These are phyloP conservation scores for Dromas ardeola DNA, from an alignment of 2,113 vertebrate genomes.

Conservation along the genomic window DNA sequence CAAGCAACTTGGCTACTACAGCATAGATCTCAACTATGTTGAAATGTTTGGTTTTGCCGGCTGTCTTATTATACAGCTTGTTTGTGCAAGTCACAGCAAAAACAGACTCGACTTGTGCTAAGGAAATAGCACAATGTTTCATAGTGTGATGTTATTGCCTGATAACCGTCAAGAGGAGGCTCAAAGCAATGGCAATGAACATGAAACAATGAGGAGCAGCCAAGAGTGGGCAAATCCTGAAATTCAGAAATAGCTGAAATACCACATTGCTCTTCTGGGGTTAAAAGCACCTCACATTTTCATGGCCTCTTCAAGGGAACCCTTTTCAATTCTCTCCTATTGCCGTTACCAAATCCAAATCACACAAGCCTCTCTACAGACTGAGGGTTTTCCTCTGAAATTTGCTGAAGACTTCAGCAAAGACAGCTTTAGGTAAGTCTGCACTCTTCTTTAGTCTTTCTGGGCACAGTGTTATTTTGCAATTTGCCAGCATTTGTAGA, in stretches of 20 bases:
- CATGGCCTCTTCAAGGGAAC: not conserved
- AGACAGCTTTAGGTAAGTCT: not conserved
- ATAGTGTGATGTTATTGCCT: not conserved
- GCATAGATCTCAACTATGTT: not conserved
- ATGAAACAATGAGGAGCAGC: not conserved
- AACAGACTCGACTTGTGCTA: not conserved
- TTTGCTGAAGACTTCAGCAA: not conserved
- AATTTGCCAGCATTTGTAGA: not conserved
- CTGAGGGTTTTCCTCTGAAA: not conserved
- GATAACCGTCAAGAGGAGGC: not conserved
- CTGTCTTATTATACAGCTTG: slow-evolving; percentile 9
- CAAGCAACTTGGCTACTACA: slow-evolving; percentile 14
- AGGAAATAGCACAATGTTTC: not conserved
- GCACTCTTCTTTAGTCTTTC: not conserved
- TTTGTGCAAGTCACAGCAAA: slow-evolving; percentile 46
- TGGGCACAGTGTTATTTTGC: not conserved
- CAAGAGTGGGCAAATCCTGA: not conserved
- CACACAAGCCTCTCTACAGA: not conserved
- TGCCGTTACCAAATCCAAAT: not conserved
- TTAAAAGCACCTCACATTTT: not conserved
- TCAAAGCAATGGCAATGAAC: not conserved
- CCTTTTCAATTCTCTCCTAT: not conserved
- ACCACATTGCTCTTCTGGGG: not conserved
- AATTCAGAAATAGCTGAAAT: not conserved
- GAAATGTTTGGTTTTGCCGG: slow-evolving; percentile 28